Percentiles rank a stretch among this genome's conserved stretches.
These are phyloP conservation scores for Masticophis lateralis DNA, from an alignment of 2,797 vertebrate genomes.

Conservation along the genomic window DNA sequence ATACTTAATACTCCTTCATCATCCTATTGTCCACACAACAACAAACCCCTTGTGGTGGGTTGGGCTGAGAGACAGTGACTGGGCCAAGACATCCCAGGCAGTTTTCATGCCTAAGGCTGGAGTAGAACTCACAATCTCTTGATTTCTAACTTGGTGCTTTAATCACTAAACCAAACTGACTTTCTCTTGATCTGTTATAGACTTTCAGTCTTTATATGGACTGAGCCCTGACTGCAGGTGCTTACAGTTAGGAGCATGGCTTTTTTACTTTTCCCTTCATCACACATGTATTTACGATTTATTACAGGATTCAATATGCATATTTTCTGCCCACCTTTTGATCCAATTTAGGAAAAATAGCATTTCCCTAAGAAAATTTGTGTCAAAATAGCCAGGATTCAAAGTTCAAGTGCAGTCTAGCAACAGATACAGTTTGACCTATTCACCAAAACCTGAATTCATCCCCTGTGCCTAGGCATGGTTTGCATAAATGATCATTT, in stretches of 20 bases:
- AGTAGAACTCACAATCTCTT: background rate
- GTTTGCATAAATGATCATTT: background rate
- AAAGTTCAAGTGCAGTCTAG: background rate
- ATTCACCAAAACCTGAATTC: background rate
- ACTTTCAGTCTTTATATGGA: background rate
- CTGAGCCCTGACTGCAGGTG: background rate
- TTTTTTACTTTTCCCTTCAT: background rate
- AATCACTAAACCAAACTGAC: background rate
- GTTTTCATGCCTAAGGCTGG: background rate
- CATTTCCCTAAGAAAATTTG: background rate
- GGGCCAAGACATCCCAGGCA: background rate
- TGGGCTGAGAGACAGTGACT: background rate
- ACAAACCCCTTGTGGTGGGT: no score
- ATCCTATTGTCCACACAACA: background rate
- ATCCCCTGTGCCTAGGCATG: background rate
- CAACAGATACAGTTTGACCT: background rate
- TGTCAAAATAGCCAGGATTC: background rate
- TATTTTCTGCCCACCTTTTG: background rate
- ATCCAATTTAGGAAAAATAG: background rate
- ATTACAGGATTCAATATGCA: constrained; percentile 3
- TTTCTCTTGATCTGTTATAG: background rate
- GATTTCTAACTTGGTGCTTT: background rate
- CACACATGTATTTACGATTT: background rate
- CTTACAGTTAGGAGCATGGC: background rate
- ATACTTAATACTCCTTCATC: background rate